Percentiles rank a stretch among this genome's conserved stretches.
Evolutionary conservation across 2,113 vertebrate species (phyloP).

Genomic region (Eclectus roratus): DNA sequence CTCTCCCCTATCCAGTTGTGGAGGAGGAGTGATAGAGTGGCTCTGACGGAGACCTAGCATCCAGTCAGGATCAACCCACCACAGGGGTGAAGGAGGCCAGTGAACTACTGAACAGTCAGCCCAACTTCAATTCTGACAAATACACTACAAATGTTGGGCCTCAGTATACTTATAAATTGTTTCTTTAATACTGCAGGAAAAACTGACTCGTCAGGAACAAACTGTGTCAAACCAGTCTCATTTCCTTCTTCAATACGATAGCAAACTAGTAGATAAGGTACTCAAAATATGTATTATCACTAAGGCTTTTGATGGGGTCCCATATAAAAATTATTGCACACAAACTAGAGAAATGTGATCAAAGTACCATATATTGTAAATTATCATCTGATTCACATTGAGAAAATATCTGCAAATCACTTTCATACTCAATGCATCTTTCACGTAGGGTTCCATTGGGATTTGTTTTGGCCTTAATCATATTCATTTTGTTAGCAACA

Average conservation of each 20-base stretch:
- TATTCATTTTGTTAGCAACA: background rate
- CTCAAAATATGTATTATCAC: background rate
- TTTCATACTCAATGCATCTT: background rate
- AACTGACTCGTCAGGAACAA: background rate
- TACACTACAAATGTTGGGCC: background rate
- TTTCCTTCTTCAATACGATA: background rate
- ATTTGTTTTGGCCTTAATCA: background rate
- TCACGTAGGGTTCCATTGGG: background rate
- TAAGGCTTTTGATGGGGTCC: background rate
- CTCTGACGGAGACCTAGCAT: background rate
- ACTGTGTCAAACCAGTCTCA: background rate
- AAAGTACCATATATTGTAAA: background rate
- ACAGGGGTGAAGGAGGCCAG: background rate
- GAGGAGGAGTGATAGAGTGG: background rate
- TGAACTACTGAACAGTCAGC: background rate
- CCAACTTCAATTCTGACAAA: background rate
- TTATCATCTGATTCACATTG: background rate
- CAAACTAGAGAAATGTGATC: background rate
- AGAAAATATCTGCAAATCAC: background rate
- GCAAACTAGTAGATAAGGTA: background rate
- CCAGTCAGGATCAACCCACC: background rate
- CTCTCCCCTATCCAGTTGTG: background rate
- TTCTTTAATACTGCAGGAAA: background rate
- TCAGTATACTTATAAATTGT: background rate
- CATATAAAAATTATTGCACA: background rate